Base-by-base conservation (phyloP, 2,797 vertebrate genomes). In the Eulemur mongoz region DNA sequence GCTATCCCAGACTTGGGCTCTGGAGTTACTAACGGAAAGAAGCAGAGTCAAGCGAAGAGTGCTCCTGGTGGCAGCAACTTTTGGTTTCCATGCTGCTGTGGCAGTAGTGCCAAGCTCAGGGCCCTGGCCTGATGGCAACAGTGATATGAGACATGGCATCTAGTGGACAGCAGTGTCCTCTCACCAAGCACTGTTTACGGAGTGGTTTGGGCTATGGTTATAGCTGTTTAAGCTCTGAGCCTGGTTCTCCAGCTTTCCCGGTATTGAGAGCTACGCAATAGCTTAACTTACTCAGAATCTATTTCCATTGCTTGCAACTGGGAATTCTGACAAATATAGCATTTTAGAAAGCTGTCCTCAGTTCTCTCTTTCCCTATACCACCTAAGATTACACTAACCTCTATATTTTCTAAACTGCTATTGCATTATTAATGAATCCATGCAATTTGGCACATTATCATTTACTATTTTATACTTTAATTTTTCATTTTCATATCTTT, bases 221-320 rank as follows among this genome's bases (percentile, higher is more conserved):
- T 32, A 92, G n/a, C n/a, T 80, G 13, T 43, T 84, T 63, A 69
- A 65, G 85, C 86, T 89, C 73, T 30, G 67, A 89, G 85, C 90
- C 93, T 89, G 38, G 30, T 81, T 81, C 50, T 89, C 59, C 80
- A 93, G 85, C 30, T 89, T 75, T 92, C 73, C 40, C 59, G 81
- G 85, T 69, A 73, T 80, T 85, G 89, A 52, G 57, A 93, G 67
- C 80, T 86, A 50, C 59, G 79, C 83, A 40, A 70, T 80, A 96
- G 78, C 27, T 88, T 89, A 85, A 93, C 59, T 89, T 94, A 89
- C 52, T 92, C 57, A 89, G 78, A 94, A 88, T 92, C 95, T 94
- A 92, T 94, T 96, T 94, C 89, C 3, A 2, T 84, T 94, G 72
- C 89, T 89, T 92, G 54, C 38, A 52, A 72, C 89, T 89, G 70